Conservation (phyloP, 2,113 vertebrate species). For the Budorcas taxicolor region DNA sequence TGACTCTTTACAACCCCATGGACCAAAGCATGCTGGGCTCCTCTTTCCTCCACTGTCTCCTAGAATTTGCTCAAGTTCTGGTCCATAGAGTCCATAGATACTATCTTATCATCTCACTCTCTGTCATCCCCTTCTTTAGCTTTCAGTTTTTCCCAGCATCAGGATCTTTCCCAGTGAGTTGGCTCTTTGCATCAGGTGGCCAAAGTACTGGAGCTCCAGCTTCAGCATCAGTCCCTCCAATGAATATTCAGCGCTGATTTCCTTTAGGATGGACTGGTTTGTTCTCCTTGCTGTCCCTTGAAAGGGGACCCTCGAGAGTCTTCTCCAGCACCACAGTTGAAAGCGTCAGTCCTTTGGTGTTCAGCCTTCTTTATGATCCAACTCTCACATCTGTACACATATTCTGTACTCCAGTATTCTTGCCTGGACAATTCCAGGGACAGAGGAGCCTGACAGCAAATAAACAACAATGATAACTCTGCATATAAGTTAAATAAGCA, state of each 20-base stretch:
- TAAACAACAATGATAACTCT: not conserved
- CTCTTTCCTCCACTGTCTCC: not conserved
- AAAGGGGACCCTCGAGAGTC: not conserved
- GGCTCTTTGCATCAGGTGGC: not conserved
- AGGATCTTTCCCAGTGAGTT: not conserved
- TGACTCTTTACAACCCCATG: not conserved
- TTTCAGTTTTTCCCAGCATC: not conserved
- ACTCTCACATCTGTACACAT: not conserved
- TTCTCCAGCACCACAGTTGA: not conserved
- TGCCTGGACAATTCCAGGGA: not conserved
- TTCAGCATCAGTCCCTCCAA: not conserved
- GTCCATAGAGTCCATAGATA: not conserved
- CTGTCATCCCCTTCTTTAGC: not conserved
- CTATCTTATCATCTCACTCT: not conserved
- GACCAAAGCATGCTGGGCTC: not conserved
- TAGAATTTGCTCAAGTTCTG: not conserved
- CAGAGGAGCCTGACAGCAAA: not conserved
- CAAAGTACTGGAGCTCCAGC: not conserved
- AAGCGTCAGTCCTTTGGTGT: not conserved
- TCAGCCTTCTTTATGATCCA: not conserved
- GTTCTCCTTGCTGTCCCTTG: not conserved
- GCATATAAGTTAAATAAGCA: not conserved
- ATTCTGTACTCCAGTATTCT: not conserved
- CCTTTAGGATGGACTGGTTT: not conserved
- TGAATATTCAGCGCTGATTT: not conserved